phyloP scores from a whole-genome alignment of 1,140 invertebrate species.

The Diorhabda carinulata region DNA sequence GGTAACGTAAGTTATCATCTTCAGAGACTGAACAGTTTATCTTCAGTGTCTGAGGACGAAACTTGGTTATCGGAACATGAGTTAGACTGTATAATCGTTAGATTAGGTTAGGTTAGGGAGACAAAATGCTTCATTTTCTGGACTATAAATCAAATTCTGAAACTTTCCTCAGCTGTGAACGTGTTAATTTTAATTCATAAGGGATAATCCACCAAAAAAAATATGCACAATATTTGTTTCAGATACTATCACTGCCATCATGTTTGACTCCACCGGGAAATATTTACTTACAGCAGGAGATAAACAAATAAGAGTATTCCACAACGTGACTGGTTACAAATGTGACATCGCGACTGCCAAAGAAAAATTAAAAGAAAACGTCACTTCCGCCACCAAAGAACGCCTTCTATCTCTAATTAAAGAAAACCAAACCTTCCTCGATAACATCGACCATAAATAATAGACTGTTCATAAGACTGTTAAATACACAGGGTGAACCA shows the following conservation, averaged over 20 bases:
- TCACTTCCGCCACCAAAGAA: conserved; percentile 68
- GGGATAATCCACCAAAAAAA: too few species aligned
- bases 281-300: conserved; percentile 74
- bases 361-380: conserved; percentile 59
- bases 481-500: not conserved
- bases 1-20: too few species aligned
- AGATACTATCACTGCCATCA: conserved; percentile 65
- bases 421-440: conserved; percentile 58
- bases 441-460: conserved; percentile 49
- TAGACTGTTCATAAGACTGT: not conserved
- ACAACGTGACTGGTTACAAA: conserved; percentile 75
- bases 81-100: too few species aligned
- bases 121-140: too few species aligned
- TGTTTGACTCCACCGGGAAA: conserved; percentile 70
- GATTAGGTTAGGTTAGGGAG: too few species aligned
- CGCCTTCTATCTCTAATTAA: conserved; percentile 66
- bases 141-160: too few species aligned
- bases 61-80: too few species aligned
- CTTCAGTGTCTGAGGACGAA: too few species aligned
- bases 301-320: conserved; percentile 71
- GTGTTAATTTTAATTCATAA: too few species aligned
- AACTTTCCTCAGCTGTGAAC: too few species aligned
- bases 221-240: conserved; percentile 27
- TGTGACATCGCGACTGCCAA: conserved; percentile 63
- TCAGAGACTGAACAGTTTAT: too few species aligned